Evolutionary conservation across 2,888 invertebrate genomes (phyloP), one percentile per base, ranked within the genome.

Genomic region (Serrognathus titanus): DNA sequence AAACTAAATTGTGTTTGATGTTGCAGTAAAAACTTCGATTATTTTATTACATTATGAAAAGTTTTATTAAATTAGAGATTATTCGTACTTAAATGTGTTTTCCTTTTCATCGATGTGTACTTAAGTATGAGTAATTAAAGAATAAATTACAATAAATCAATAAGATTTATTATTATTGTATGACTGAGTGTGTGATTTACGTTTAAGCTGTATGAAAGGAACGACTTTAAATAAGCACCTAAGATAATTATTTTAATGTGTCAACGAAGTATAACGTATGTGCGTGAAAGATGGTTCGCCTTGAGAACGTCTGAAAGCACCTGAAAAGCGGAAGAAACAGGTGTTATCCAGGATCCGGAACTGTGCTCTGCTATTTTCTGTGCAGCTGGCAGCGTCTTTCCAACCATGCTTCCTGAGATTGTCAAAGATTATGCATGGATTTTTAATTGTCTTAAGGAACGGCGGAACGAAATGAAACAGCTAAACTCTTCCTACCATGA

Each of bases 361-460:
- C 73, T 73, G 69, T 73, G 74, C 71, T 70, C 68, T 66, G 70
- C 69, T 69, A 70, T 70, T 70, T 68, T 67, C 53, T 62, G 51
- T 62, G 66, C 70, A 68, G 70, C 71, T 70, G 71, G 61, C 58
- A 31, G 66, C 63, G 68, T 67, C 64, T 69, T 69, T 66, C 69
- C 65, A 65, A 73, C 71, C 74, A 73, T 73, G 70, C 71, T 73
- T 74, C 74, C 74, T 74, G 66, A 70, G 72, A 74, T 74, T 73
- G 71, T 71, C 66, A 43, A 68, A 72, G 73, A 73, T 73, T 70
- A 60, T 66, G 63, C 64, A 61, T 58, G 55, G 61, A 63, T 65
- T 65, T 64, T 58, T 61, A 63, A 62, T 62, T 58, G 53, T 57
- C 41, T 45, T 46, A 46, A 54, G 60, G 50, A 52, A 47, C 53